A percentile compares a stretch with the other conserved stretches of the same genome.
Conservation (phyloP, 2,797 vertebrate genomes). For the Crenichthys baileyi region DNA sequence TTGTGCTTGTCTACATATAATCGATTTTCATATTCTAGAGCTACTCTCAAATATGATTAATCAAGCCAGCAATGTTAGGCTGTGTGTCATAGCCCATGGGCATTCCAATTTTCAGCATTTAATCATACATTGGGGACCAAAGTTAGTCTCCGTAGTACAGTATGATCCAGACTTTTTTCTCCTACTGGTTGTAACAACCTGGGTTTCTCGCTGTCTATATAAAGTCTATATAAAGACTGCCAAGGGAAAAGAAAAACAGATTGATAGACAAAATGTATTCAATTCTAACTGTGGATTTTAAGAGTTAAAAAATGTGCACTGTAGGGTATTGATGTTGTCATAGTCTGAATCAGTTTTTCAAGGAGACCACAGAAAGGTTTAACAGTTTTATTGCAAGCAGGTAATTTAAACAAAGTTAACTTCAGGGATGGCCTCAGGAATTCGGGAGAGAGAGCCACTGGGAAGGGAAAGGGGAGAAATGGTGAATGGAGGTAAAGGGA, state of each 20-base stretch:
- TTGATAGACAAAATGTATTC: background rate
- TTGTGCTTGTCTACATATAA: constrained; percentile 10
- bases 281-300: background rate
- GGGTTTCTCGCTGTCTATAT: constrained; percentile 9
- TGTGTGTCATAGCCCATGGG: constrained; percentile 38
- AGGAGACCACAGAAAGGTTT: too few species aligned
- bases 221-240: constrained; percentile 8
- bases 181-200: constrained; percentile 28
- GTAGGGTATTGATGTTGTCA: background rate
- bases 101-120: constrained; percentile 47
- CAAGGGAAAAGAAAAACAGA: background rate
- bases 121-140: constrained; percentile 44
- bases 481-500: too few species aligned
- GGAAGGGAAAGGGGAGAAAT: too few species aligned
- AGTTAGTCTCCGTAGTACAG: constrained; percentile 32
- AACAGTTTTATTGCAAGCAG: too few species aligned
- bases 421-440: too few species aligned
- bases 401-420: too few species aligned
- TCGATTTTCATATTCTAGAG: constrained; percentile 30
- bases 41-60: constrained; percentile 20
- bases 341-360: too few species aligned
- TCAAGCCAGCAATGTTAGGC: constrained; percentile 21
- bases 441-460: too few species aligned
- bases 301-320: background rate
- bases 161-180: constrained; percentile 50